Evolutionary conservation across 1,140 invertebrate species (phyloP), one percentile per base, ranked within the genome.

Genomic region (Microplitis demolitor): DNA sequence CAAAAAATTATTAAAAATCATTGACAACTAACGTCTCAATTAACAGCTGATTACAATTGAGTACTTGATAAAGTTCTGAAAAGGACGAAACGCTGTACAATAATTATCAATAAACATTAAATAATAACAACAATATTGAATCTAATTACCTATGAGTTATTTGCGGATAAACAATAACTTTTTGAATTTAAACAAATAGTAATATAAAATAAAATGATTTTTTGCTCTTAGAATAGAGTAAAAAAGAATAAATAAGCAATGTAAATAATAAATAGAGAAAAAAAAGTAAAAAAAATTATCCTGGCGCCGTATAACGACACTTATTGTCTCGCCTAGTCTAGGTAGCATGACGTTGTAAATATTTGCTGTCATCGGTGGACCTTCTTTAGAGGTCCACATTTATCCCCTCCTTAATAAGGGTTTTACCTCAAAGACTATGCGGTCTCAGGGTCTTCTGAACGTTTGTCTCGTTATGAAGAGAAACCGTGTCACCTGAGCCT

Each of bases 311-410:
- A 73, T 71, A 72, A 76, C 71, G 75, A 73, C 75, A 73, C 63
- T 71, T 51, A 66, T 53, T 51, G 60, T 56, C 66, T 72, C 73
- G 67, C 71, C 76, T 73, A 71, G 72, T 76, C 78, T 80, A 74
- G 75, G 76, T 78, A 79, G 74, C 75, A 79, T 80, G 81, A 80
- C 66, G 79, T 80, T 79, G 79, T 82, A 83, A 83, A 83, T 83
- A 83, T 83, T 83, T 81, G 77, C 82, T 83, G 80, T 81, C 82
- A 82, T 82, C 79, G 78, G 74, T 63, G 71, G 64, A 58, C 67
- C 50, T 66, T 73, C 67, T 67, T 53, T n/a, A 64, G 39, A 64
- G 62, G 9, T 53, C 13, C 74, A 78, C 73, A 70, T 76, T 73
- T 74, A 76, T 71, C 63, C 54, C 62, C 24, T 14, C 63, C 24